These are phyloP conservation scores for Steinernema khuongi DNA, from an alignment of 1,140 invertebrate species.

Conservation along the genomic window DNA sequence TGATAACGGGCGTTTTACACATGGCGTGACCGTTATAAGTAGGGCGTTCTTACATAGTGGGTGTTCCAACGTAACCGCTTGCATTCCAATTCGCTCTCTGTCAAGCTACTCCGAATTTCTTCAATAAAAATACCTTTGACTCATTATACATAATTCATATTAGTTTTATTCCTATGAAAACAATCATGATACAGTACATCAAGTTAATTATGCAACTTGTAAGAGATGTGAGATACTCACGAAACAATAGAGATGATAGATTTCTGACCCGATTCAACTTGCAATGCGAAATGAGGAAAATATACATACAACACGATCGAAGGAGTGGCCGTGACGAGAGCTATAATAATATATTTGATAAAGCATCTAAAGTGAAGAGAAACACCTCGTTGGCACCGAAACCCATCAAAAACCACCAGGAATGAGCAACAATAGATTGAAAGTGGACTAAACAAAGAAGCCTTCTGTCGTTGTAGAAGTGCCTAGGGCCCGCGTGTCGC, in stretches of 20 bases:
- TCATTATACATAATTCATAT: not conserved
- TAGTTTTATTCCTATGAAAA: constrained; percentile 4
- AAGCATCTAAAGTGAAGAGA: not conserved
- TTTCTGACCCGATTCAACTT: constrained; percentile 7
- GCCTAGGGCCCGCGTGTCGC: not conserved
- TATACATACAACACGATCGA: not conserved
- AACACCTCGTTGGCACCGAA: constrained; percentile 9
- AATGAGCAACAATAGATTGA: not conserved
- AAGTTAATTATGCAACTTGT: not conserved
- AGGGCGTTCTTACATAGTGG: too few species aligned
- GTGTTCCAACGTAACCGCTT: too few species aligned
- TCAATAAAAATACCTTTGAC: too few species aligned
- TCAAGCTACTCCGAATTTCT: too few species aligned
- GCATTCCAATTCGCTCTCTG: too few species aligned
- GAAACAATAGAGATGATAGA: constrained; percentile 11
- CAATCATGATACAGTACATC: not conserved
- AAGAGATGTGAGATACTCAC: not conserved
- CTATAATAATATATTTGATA: not conserved
- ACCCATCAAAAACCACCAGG: not conserved
- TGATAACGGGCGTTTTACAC: too few species aligned
- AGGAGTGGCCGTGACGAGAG: not conserved
- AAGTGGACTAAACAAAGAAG: not conserved
- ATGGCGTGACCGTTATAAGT: too few species aligned
- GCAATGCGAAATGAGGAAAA: too few species aligned
- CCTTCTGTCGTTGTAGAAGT: not conserved